Evolutionary conservation across 2,113 vertebrate species (phyloP), one percentile per base, ranked within the genome.

Genomic region (Ifrita kowaldi): DNA sequence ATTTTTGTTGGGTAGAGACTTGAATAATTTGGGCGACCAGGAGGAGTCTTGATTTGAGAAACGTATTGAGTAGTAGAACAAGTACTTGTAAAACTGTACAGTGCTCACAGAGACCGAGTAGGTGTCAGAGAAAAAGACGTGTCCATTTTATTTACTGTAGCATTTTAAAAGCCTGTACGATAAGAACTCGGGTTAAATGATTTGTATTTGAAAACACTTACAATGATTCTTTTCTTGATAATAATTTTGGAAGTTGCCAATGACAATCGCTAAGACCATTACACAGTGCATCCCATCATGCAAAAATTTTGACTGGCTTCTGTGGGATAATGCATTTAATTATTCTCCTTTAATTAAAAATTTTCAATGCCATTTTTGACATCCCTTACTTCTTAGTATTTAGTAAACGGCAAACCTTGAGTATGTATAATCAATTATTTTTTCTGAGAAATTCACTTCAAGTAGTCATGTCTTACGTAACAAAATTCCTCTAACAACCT

Each of bases 21-120:
- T 89, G 68, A 94, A 75, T 68, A 87, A 83, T 89, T 93, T 70
- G 63, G 63, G n/a, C 6, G 30, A 33, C 46, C 52, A 55, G 63
- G 75, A 94, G 24, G 30, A 64, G 52, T 85, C 87, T 90, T 96
- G 93, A 55, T 87, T 84, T 71, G 42, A 68, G 44, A 79, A 95
- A 87, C 76, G 41, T 87, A 46, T 3, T 91, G 71, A 84, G 81
- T 92, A 88, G 60, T 46, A 96, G 92, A 96, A 86, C 85, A 97
- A 95, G 84, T 92, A 88, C 96, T 79, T 95, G 93, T 97, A 93
- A 96, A 96, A 96, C 80, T 97, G 37, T 76, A 70, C 87, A 91
- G 42, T 63, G 46, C 71, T 92, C 67, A 63, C 87, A 84, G 59
- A 80, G 59, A 63, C 87, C 83, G 59, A 80, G 59, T 80, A 94